Conservation (phyloP, 2,113 vertebrate genomes). For the Dicerorhinus sumatrensis region DNA sequence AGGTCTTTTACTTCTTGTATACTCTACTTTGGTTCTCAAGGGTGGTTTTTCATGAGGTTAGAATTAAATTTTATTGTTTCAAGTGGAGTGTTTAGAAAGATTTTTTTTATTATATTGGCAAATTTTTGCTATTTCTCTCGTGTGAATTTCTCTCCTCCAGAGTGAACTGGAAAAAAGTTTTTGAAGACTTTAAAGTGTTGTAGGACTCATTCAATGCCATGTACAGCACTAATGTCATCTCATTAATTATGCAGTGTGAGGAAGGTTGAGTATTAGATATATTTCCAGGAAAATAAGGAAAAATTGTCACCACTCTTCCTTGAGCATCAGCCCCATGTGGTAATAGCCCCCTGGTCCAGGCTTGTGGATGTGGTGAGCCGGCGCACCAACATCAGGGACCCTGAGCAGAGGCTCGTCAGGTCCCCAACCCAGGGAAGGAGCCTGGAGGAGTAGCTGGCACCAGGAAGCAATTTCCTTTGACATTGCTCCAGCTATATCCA, state of each 20-base stretch:
- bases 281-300: background rate
- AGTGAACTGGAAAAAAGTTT: background rate
- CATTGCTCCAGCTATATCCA: fast-evolving
- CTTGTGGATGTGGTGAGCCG: fast-evolving
- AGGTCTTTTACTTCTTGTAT: background rate
- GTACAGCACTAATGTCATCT: background rate
- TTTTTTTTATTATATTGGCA: background rate
- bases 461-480: background rate
- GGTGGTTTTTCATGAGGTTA: background rate
- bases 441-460: fast-evolving
- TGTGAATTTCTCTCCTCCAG: background rate
- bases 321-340: too few relatives aligned
- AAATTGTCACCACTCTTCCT: background rate
- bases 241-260: background rate
- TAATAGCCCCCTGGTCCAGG: fast-evolving
- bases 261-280: too few relatives aligned
- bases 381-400: fast-evolving
- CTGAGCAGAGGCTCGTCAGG: background rate
- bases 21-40: background rate
- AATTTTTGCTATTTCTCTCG: background rate
- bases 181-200: too few relatives aligned
- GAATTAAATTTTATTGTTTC: background rate
- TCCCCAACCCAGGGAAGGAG: too few relatives aligned
- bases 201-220: background rate
- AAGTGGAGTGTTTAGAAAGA: background rate